These are phyloP conservation scores for Nematopogon swammerdamellus DNA, from an alignment of 2,888 invertebrate species.

Conservation along the genomic window DNA sequence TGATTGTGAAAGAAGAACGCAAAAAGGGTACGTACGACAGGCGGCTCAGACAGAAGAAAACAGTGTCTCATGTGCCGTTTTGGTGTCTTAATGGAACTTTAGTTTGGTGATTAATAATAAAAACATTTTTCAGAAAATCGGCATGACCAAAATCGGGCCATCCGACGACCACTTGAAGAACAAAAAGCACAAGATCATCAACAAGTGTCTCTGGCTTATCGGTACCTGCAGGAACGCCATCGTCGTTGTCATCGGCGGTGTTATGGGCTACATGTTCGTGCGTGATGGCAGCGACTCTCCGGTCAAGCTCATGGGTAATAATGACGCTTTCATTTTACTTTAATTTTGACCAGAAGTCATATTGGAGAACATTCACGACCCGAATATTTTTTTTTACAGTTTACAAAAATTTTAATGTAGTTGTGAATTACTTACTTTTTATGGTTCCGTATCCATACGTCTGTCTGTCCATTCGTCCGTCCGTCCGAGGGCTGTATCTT, in stretches of 20 bases:
- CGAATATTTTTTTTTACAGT: neutral
- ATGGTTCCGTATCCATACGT: too few relatives aligned
- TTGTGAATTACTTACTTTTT: too few relatives aligned
- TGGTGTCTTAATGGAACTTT: too few relatives aligned
- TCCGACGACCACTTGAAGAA: conserved; percentile 46
- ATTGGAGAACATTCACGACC: neutral
- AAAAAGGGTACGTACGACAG: too few relatives aligned
- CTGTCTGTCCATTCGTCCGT: too few relatives aligned
- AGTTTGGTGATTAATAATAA: too few relatives aligned
- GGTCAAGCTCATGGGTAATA: conserved; percentile 66
- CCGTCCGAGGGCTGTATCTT: too few relatives aligned
- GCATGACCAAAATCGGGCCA: conserved; percentile 61
- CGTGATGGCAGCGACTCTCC: conserved; percentile 49
- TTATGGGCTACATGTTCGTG: conserved; percentile 65
- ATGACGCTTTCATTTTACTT: neutral
- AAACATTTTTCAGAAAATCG: conserved; percentile 60
- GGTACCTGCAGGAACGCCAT: conserved; percentile 83
- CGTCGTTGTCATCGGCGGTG: conserved; percentile 71
- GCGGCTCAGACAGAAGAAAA: too few relatives aligned
- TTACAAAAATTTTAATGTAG: conserved; percentile 1
- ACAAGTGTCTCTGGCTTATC: conserved; percentile 70
- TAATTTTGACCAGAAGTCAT: too few relatives aligned
- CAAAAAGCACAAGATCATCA: conserved; percentile 56
- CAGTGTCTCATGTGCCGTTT: too few relatives aligned
- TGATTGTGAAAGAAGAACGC: too few relatives aligned